Conservation (phyloP, 2,797 vertebrate species). For the Halcyon badia region DNA sequence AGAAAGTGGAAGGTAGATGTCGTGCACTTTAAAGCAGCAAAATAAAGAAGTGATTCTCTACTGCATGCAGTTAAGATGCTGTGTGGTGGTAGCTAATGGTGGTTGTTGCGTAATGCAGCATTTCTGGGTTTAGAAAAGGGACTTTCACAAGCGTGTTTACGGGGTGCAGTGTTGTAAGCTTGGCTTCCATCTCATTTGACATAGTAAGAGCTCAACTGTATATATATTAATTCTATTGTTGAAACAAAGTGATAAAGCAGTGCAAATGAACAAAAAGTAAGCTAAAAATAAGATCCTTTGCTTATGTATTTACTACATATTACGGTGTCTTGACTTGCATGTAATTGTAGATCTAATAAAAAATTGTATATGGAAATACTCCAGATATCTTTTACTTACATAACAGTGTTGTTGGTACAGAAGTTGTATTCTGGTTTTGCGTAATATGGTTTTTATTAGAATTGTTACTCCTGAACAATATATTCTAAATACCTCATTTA, state of each 20-base stretch:
- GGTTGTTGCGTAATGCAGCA: neutral
- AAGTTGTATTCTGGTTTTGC: neutral
- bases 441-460: neutral
- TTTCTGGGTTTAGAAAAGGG: neutral
- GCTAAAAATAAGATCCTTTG: neutral
- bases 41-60: neutral
- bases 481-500: neutral
- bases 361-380: neutral
- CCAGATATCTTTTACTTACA: neutral
- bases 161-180: neutral
- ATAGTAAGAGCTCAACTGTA: neutral
- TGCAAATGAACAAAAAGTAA: neutral
- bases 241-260: neutral
- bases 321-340: neutral
- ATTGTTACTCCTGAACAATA: neutral
- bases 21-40: neutral
- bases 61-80: neutral
- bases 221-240: neutral
- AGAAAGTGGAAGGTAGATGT: neutral
- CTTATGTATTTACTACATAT: neutral
- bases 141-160: neutral
- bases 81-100: neutral
- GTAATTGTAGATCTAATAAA: neutral
- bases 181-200: neutral
- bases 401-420: neutral